These are phyloP conservation scores for Lophochroa leadbeateri DNA, from an alignment of 2,113 vertebrate species.

Conservation along the genomic window DNA sequence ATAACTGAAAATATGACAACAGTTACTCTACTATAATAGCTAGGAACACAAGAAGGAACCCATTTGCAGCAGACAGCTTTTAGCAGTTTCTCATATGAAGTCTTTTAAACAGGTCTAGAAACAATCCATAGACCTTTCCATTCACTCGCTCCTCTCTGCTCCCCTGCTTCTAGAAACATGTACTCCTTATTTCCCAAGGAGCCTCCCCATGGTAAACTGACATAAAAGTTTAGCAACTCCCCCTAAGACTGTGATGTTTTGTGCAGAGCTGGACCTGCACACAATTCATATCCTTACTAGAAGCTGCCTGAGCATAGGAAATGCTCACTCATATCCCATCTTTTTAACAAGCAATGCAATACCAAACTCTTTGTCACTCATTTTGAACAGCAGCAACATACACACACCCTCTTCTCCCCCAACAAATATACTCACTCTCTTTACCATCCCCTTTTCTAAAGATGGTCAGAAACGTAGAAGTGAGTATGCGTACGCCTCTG, in stretches of 20 bases:
- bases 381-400: not conserved
- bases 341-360: not conserved
- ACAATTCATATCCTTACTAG: not conserved
- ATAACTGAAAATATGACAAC: not conserved
- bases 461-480: not conserved
- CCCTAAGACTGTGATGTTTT: not conserved
- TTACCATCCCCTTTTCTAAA: not conserved
- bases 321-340: not conserved
- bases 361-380: not conserved
- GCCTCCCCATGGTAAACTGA: fast-evolving
- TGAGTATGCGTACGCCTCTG: fast-evolving
- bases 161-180: fast-evolving
- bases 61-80: not conserved
- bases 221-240: not conserved
- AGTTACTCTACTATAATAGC: not conserved
- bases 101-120: not conserved
- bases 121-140: not conserved
- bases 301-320: fast-evolving
- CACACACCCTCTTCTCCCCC: no score
- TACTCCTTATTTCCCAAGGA: not conserved
- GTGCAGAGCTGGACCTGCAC: not conserved
- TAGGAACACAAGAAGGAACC: not conserved
- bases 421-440: not conserved
- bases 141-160: not conserved
- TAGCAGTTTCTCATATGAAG: not conserved